These are phyloP conservation scores for Oreamnos americanus DNA, from an alignment of 2,113 vertebrate genomes.

Conservation along the genomic window DNA sequence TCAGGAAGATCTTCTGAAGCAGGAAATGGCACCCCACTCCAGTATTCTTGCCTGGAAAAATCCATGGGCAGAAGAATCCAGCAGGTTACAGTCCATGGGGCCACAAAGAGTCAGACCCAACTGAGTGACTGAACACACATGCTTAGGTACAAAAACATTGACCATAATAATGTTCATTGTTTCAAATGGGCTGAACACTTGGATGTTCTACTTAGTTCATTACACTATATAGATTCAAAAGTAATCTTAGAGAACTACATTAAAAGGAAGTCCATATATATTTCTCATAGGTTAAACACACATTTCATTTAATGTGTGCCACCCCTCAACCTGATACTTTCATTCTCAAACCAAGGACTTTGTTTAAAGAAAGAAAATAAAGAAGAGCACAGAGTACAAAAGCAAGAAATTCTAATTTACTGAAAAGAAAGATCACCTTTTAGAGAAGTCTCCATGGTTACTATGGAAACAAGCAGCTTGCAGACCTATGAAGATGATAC, in stretches of 20 bases:
- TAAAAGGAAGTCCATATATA: not conserved
- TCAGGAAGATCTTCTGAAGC: not conserved
- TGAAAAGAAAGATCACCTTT: conserved; percentile 36
- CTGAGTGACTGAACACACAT: not conserved
- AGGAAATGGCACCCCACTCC: not conserved
- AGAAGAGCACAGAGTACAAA: not conserved
- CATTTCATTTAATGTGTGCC: not conserved
- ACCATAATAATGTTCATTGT: not conserved
- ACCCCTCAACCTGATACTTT: not conserved
- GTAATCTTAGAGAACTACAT: not conserved
- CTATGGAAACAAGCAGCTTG: conserved; percentile 50
- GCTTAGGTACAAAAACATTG: not conserved
- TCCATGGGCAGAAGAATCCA: not conserved
- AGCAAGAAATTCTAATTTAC: conserved; percentile 50
- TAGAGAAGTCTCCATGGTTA: conserved; percentile 8
- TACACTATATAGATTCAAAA: not conserved
- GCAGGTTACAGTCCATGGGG: not conserved
- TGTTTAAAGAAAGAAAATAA: not conserved
- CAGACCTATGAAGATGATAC: not conserved
- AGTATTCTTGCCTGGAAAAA: not conserved
- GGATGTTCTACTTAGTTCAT: not conserved
- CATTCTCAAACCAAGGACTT: not conserved
- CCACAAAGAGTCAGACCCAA: not conserved
- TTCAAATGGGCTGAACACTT: not conserved
- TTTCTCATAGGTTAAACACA: not conserved